phyloP scores from a whole-genome alignment of 2,113 vertebrate species.

The Colius striatus region DNA sequence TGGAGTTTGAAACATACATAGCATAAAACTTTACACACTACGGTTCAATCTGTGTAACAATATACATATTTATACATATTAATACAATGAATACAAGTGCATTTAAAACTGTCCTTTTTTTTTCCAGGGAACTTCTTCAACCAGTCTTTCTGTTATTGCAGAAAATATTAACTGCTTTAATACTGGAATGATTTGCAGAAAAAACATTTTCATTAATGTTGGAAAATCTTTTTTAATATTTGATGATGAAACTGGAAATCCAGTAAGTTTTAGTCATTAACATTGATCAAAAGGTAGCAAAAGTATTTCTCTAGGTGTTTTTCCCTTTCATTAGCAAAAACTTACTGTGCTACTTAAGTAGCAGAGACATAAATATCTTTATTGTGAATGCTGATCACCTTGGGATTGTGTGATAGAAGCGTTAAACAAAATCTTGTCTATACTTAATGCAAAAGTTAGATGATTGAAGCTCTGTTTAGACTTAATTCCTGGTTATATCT shows the following conservation, averaged over 20 bases:
- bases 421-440: not conserved
- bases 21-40: not conserved
- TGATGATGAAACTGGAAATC: conserved; percentile 87
- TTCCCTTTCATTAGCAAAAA: not conserved
- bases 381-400: not conserved
- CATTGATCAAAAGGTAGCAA: not conserved
- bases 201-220: conserved; percentile 84
- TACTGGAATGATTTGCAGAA: conserved; percentile 90
- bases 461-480: not conserved
- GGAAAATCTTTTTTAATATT: conserved; percentile 86
- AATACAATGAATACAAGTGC: not conserved
- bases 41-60: not conserved
- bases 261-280: conserved; percentile 77
- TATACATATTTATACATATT: not conserved
- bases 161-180: conserved; percentile 93
- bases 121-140: conserved; percentile 82
- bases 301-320: not conserved
- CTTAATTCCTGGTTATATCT: not conserved
- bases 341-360: not conserved
- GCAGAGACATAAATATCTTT: not conserved
- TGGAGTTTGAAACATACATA: not conserved
- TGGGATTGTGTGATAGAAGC: not conserved
- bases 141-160: conserved; percentile 81
- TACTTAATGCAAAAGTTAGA: not conserved
- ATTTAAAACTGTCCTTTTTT: not conserved